phyloP scores from a whole-genome alignment of 2,888 invertebrate species.

The Aquatica leii region DNA sequence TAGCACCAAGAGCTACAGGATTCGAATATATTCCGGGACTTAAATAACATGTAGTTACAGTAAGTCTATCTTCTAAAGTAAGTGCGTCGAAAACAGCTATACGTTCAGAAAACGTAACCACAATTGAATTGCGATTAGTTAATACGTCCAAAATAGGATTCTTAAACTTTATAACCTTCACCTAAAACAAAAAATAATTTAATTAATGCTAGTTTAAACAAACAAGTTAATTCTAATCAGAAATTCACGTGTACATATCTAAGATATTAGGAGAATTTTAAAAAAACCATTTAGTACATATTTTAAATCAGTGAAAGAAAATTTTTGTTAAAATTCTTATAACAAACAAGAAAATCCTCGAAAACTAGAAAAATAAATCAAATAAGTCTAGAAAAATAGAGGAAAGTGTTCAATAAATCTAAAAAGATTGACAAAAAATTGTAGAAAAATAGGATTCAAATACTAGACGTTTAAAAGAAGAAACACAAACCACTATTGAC shows the following conservation, averaged over 20 bases:
- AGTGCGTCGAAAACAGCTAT: constrained; percentile 92
- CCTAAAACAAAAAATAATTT: constrained; percentile 58
- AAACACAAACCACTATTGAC: too few relatives aligned
- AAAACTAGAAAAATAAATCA: too few relatives aligned
- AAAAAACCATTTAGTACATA: too few relatives aligned
- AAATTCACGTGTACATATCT: not conserved
- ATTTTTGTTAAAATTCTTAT: too few relatives aligned
- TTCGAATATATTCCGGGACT: constrained; percentile 82
- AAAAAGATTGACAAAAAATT: too few relatives aligned
- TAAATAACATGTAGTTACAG: constrained; percentile 89
- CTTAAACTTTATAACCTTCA: constrained; percentile 92
- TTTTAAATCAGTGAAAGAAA: too few relatives aligned
- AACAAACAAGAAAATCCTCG: too few relatives aligned
- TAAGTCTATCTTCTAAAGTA: constrained; percentile 84
- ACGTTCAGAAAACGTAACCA: constrained; percentile 87
- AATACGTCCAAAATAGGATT: constrained; percentile 87
- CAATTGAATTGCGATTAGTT: constrained; percentile 88
- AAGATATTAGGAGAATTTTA: too few relatives aligned
- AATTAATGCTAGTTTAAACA: constrained; percentile 6
- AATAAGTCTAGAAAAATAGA: too few relatives aligned
- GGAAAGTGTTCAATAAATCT: too few relatives aligned
- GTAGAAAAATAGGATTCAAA: too few relatives aligned
- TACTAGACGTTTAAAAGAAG: too few relatives aligned
- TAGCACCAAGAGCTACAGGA: constrained; percentile 86
- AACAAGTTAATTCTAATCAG: not conserved